phyloP scores from a whole-genome alignment of 2,797 vertebrate genomes.

The Pseudotriccus pelzelni region DNA sequence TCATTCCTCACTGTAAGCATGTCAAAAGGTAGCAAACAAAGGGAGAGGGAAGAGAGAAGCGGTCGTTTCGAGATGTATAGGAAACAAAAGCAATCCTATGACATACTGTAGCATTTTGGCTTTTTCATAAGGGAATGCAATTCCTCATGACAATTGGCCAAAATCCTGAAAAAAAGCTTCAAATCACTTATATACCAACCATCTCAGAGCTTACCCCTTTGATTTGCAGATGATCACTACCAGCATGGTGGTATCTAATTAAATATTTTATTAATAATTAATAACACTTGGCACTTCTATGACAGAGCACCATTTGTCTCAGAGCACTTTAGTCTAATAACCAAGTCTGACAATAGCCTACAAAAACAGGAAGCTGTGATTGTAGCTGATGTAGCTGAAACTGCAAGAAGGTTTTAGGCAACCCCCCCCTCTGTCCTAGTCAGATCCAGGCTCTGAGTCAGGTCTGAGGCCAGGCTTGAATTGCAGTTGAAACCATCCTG shows the following conservation, averaged over 20 bases:
- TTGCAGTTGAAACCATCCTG: constrained; percentile 22
- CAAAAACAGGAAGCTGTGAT: not conserved
- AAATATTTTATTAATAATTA: constrained; percentile 26
- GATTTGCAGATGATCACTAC: not conserved
- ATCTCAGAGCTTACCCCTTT: not conserved
- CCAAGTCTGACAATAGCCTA: not conserved
- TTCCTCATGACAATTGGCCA: not conserved
- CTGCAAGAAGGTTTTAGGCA: not conserved
- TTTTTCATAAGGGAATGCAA: not conserved
- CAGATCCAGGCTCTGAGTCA: not conserved
- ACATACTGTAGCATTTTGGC: not conserved
- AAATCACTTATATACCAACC: not conserved
- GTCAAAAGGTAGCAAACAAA: constrained; percentile 53
- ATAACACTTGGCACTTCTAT: not conserved
- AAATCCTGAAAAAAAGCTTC: not conserved
- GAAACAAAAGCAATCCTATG: not conserved
- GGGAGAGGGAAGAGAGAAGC: not conserved
- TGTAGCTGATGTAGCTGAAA: not conserved
- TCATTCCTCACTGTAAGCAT: constrained; percentile 38
- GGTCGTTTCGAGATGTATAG: not conserved
- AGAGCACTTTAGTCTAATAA: not conserved
- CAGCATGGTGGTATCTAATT: not conserved
- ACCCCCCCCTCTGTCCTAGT: not conserved
- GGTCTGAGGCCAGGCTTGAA: constrained; percentile 1
- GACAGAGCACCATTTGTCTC: not conserved